phyloP scores from a whole-genome alignment of 1,140 invertebrate genomes.

The Drosophila seguyi region DNA sequence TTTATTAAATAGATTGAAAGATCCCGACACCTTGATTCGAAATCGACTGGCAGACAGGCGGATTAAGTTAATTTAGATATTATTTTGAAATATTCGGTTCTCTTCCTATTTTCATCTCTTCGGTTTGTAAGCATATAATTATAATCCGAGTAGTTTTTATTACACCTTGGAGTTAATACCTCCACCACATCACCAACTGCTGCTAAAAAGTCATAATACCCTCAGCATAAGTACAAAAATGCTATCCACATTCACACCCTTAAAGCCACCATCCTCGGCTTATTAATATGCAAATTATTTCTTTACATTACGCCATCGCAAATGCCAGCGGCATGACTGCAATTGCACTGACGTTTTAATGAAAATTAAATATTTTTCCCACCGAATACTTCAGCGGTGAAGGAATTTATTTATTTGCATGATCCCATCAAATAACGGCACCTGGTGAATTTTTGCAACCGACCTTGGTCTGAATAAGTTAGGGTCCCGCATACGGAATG shows the following conservation, averaged over 20 bases:
- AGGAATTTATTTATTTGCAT: conserved; percentile 17
- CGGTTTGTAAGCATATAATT: no score
- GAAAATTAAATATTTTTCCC: conserved; percentile 71
- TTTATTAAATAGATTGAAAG: no score
- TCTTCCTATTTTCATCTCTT: no score
- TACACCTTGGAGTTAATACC: background rate
- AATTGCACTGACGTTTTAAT: conserved; percentile 49
- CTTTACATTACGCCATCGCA: conserved; percentile 27
- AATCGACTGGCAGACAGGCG: no score
- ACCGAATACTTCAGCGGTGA: conserved; percentile 1
- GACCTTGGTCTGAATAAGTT: background rate
- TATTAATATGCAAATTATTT: conserved; percentile 68
- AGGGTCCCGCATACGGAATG: background rate
- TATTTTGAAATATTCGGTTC: no score
- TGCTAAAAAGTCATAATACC: background rate
- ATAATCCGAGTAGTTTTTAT: background rate
- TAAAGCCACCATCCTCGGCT: background rate
- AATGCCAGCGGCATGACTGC: conserved; percentile 29
- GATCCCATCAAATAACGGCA: background rate
- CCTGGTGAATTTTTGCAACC: conserved; percentile 3
- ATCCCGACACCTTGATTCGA: no score
- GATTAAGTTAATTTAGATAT: no score
- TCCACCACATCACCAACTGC: no score
- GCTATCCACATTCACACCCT: background rate
- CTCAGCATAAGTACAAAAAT: no score